Percentiles rank a stretch among this genome's conserved stretches.
Evolutionary conservation across 2,113 vertebrate genomes (phyloP).

Genomic region (Macheiramphus alcinus): DNA sequence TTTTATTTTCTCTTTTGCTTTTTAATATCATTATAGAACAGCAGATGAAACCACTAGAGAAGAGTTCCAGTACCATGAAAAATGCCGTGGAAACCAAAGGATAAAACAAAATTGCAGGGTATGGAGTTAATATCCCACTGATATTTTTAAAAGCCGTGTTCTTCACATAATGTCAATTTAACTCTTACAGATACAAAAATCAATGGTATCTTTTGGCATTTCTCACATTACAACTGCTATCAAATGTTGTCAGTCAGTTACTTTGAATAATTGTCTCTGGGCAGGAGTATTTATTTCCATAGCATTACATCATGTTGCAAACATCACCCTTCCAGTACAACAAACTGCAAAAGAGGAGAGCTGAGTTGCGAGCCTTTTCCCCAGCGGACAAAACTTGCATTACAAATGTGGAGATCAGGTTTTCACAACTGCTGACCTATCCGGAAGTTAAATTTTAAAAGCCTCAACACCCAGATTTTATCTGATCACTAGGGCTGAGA

Average conservation of each 20-base stretch:
- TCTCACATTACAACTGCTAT: not conserved
- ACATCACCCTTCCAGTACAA: not conserved
- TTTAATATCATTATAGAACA: not conserved
- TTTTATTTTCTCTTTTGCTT: not conserved
- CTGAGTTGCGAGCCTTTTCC: not conserved
- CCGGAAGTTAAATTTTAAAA: constrained; percentile 4
- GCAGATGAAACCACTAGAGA: not conserved
- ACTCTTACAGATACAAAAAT: not conserved
- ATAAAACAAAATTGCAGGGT: not conserved
- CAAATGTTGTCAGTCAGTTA: not conserved
- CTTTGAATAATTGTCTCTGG: not conserved
- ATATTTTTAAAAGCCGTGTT: not conserved
- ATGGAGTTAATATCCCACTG: not conserved
- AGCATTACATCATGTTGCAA: not conserved
- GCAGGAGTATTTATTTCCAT: not conserved
- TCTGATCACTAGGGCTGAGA: not conserved
- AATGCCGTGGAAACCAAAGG: not conserved
- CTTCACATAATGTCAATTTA: not conserved
- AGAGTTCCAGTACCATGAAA: not conserved
- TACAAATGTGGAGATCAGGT: not conserved
- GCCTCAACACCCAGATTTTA: not conserved
- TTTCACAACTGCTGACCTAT: not conserved
- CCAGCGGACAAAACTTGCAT: not conserved
- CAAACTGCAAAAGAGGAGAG: not conserved
- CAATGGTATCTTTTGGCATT: not conserved